Percentiles rank a stretch among this genome's conserved stretches.
These are phyloP conservation scores for Dicroscelio sp. DNA, from an alignment of 2,888 invertebrate species.

Conservation along the genomic window DNA sequence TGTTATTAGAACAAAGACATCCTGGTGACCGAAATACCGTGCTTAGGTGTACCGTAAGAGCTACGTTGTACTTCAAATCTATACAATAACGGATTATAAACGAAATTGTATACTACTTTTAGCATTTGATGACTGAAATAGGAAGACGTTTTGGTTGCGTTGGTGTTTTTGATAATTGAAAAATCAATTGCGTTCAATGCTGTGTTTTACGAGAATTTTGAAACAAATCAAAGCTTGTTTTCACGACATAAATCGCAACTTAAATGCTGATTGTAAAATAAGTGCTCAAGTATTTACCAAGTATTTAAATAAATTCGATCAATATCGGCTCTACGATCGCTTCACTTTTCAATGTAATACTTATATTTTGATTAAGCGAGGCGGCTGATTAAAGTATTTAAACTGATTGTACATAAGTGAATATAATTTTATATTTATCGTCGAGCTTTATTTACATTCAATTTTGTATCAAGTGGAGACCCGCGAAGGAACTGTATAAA, in stretches of 20 bases:
- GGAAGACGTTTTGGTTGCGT: no score
- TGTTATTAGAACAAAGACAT: no score
- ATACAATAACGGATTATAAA: conserved; percentile 6
- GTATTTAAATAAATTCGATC: neutral
- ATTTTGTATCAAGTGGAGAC: conserved; percentile 50
- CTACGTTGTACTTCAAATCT: conserved; percentile 35
- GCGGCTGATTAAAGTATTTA: conserved; percentile 24
- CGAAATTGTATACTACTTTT: conserved; percentile 15
- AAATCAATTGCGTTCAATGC: no score
- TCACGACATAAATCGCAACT: no score
- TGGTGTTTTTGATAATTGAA: neutral
- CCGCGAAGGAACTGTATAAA: conserved; percentile 50
- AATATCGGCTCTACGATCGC: neutral
- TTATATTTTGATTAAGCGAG: conserved; percentile 84
- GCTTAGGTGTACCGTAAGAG: conserved; percentile 35
- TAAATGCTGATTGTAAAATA: neutral
- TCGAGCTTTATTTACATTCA: conserved; percentile 86
- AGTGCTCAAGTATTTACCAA: conserved; percentile 16
- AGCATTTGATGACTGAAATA: no score
- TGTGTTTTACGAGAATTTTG: no score
- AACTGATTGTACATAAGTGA: conserved; percentile 90
- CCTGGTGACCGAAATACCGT: neutral
- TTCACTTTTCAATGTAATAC: neutral
- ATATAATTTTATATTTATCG: conserved; percentile 89
- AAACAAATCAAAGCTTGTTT: no score